Evolutionary conservation across 2,797 vertebrate genomes (phyloP), one percentile per base, ranked within the genome.

Genomic region (Simalia tracyae): DNA sequence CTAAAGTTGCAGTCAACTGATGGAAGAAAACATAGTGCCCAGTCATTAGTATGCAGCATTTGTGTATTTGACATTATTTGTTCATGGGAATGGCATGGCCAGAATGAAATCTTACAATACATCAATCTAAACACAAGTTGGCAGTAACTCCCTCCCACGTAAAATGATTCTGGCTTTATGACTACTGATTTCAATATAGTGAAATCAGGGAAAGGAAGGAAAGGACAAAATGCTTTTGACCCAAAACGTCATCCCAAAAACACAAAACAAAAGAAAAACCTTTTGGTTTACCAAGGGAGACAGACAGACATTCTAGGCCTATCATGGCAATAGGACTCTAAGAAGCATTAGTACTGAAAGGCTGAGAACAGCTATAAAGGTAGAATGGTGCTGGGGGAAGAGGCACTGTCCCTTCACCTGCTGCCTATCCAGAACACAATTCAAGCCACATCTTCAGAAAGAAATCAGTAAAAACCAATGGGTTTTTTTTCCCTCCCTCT

Each of bases 1-100:
- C 91, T 88, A 60, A 95, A 96, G 60, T 57, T 85, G 92, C 28
- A 86, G 89, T 95, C 87, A 93, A 94, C 93, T 91, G 86, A 86
- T 96, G 72, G 94, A 92, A 96, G 91, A 90, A 96, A 96, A 96
- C 95, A 93, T 92, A 96, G 95, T 92, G 91, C 93, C 92, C 92
- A 92, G 50, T 92, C 95, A 96, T 95, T 95, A 95, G 93, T 93
- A 92, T 90, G 91, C 91, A n/a, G 89, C 87, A 95, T 89, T 95
- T 95, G 92, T 88, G 86, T 10, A 76, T 46, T 87, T 88, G 94
- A 93, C 94, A 95, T 95, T 96, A 95, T 94, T 94, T 95, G 36
- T 95, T 86, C 93, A 0, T 5, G 5, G 5, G n/a, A 9, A 19
- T 12, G 22, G 56, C 17, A 14, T 2, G 26, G 63, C 57, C 0